phyloP scores from a whole-genome alignment of 2,113 vertebrate genomes.

The Addax nasomaculatus region DNA sequence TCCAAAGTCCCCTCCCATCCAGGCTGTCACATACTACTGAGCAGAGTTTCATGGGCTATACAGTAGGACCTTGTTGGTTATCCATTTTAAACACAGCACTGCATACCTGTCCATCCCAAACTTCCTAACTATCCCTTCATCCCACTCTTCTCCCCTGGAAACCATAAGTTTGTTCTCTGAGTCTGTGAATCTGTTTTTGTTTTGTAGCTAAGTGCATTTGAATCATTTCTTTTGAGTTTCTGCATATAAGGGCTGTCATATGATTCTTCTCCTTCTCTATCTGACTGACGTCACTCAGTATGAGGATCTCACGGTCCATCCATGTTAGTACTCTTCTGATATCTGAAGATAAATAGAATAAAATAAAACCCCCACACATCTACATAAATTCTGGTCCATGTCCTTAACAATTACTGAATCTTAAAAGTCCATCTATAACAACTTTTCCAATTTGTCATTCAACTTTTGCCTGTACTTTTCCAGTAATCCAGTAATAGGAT shows the following conservation, averaged over 20 bases:
- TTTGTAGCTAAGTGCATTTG: neutral
- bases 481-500: neutral
- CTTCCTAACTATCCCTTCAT: neutral
- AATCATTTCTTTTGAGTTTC: neutral
- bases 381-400: neutral
- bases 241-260: neutral
- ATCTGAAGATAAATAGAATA: neutral
- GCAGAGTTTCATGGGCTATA: neutral
- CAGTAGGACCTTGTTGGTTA: neutral
- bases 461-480: neutral
- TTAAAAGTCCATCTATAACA: neutral
- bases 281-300: neutral
- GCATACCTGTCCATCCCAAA: neutral
- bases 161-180: neutral
- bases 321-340: neutral
- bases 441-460: neutral
- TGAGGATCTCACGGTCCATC: neutral
- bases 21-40: neutral
- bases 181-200: neutral
- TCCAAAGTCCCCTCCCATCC: neutral
- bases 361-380: neutral
- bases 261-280: neutral
- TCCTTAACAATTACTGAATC: neutral
- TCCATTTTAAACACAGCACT: neutral
- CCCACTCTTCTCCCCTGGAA: neutral